Base-by-base conservation (phyloP, 2,888 invertebrate species). In the Plebejus melissa region DNA sequence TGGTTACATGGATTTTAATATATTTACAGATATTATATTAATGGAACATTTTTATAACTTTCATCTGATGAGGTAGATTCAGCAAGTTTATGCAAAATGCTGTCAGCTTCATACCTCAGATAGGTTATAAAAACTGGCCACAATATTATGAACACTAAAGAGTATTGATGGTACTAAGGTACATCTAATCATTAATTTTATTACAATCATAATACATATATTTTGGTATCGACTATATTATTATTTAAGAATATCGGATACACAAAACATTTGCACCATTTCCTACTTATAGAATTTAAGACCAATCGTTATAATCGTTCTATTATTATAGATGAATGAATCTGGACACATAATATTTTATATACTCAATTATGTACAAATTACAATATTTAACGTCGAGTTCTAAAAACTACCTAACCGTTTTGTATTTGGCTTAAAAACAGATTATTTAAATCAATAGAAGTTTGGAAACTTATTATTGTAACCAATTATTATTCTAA, bases 131-230 rank as follows among this genome's bases (percentile, higher is more conserved):
- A n/a, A 57, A 58, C 16, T 32, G 11, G 5, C 58, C 9, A 58
- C 22, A 38, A 58, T 58, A 16, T 57, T 74, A 58, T 74, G 74
- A 60, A 74, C n/a, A 60, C 41, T 74, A 74, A 58, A 74, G 74
- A 60, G 38, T 74, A 58, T 74, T 74, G 60, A 38, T 11, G 57
- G 57, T 74, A 41, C 57, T 60, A 60, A 60, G 1, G 9, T 54
- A 54, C 16, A 32, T 13, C 6, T 22, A 32, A 32, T 65, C 28
- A 28, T 50, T 3, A 11, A 32, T 32, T 32, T 74, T 54, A 54
- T 69, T 69, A 41, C 41, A 70, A 65, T 65, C 22, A 36, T 32
- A 32, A 65, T 11, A 4, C 9, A 28, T 16, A 4, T 22, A 28
- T 16, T 54, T 54, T 54, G 13, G 22, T 28, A 60, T 60, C 9